phyloP scores from a whole-genome alignment of 2,797 vertebrate species.

The Oreochromis grahami region DNA sequence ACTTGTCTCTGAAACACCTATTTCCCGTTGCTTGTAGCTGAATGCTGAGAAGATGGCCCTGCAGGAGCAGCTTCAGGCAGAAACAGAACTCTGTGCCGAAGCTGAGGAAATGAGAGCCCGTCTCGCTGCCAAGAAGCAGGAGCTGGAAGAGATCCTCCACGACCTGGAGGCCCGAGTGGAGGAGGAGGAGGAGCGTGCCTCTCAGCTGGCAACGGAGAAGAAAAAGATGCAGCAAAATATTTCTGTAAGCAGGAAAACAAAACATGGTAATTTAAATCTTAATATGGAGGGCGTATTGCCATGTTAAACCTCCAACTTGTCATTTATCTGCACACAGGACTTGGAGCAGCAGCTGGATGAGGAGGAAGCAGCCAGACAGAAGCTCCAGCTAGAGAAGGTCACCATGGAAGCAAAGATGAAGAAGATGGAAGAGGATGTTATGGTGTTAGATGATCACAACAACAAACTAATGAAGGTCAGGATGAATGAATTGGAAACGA shows the following conservation, averaged over 20 bases:
- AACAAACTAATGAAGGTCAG: conserved; percentile 89
- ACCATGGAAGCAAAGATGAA: conserved; percentile 93
- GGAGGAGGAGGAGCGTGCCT: conserved; percentile 93
- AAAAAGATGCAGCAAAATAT: conserved; percentile 99
- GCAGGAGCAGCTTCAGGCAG: conserved; percentile 97
- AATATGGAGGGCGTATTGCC: neutral
- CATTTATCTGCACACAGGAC: conserved; percentile 73
- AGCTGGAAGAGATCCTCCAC: conserved; percentile 96
- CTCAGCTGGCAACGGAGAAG: conserved; percentile 84
- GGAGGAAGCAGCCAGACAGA: conserved; percentile 93
- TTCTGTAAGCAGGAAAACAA: conserved; percentile 63
- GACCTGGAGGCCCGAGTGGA: conserved; percentile 96
- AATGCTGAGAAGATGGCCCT: conserved; percentile 90
- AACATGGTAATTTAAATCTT: neutral
- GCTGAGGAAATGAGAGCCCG: conserved; percentile 96
- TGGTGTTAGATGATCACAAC: conserved; percentile 94
- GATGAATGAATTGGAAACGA: neutral
- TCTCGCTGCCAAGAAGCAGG: conserved; percentile 92
- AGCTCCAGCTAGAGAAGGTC: conserved; percentile 95
- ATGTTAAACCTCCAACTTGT: neutral
- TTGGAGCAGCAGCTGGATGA: conserved; percentile 97
- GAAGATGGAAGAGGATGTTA: conserved; percentile 92
- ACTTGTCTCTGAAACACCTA: neutral
- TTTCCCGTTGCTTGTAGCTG: conserved; percentile 69
- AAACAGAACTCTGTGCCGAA: conserved; percentile 94